Evolutionary conservation across 2,888 invertebrate species (phyloP).

Genomic region (Lochmaea capreae): DNA sequence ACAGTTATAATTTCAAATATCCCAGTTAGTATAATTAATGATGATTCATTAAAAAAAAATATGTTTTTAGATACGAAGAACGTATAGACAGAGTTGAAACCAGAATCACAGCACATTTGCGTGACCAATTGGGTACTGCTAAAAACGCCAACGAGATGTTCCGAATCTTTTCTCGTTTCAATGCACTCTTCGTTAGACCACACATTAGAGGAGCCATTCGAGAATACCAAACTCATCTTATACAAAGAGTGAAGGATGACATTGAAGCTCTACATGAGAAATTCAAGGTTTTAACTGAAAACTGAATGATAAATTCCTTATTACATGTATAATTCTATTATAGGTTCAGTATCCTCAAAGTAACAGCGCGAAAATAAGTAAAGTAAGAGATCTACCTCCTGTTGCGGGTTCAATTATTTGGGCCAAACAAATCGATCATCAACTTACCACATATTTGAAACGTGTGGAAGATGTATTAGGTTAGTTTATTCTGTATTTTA

Average conservation of each 20-base stretch:
- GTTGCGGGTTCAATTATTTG: slow-evolving; percentile 99
- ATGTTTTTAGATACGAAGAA: slow-evolving; percentile 84
- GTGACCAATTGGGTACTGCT: slow-evolving; percentile 97
- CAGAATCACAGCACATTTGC: slow-evolving; percentile 94
- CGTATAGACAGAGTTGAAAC: slow-evolving; percentile 98
- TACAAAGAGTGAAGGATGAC: slow-evolving; percentile 98
- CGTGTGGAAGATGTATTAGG: slow-evolving; percentile 98
- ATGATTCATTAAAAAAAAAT: too few species aligned
- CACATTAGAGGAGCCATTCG: slow-evolving; percentile 99
- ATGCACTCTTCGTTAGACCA: slow-evolving; percentile 97
- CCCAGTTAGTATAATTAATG: too few species aligned
- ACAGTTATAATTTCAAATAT: not conserved
- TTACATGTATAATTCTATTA: slow-evolving; percentile 37
- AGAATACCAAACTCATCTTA: slow-evolving; percentile 98
- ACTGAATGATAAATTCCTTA: too few species aligned
- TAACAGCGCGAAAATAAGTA: slow-evolving; percentile 91
- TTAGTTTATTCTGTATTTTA: slow-evolving; percentile 55
- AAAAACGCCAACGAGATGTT: slow-evolving; percentile 99
- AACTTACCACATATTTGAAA: slow-evolving; percentile 94
- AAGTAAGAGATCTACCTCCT: slow-evolving; percentile 94
- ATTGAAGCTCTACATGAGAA: slow-evolving; percentile 98
- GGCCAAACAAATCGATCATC: slow-evolving; percentile 98
- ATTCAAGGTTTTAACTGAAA: slow-evolving; percentile 79
- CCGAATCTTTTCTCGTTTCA: slow-evolving; percentile 97
- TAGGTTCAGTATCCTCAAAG: slow-evolving; percentile 95